Evolutionary conservation across 37 sponge, comb jelly and placozoan genomes (phyloP), one percentile per base, ranked within the genome.

Genomic region (Theonella swinhoei): DNA sequence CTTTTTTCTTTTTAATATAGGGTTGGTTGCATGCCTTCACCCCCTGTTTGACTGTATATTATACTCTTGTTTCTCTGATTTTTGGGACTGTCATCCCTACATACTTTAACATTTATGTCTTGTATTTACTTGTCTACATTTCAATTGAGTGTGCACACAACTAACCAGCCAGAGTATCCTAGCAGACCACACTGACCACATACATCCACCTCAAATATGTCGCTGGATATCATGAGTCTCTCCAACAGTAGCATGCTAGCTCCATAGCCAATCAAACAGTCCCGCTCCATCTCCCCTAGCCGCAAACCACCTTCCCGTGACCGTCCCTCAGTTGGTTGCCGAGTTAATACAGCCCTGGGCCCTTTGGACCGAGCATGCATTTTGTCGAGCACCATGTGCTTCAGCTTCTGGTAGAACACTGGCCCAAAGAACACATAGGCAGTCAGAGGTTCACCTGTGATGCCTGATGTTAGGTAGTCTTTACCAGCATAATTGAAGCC

Each of bases 371-470:
- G 77, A 0, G 99, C 99, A 72, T 99, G 99, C 94, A 99, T 99
- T 84, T 99, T 99, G 78, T 99, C 99, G 64, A 95, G 37, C 42
- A 99, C 99, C 99, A 99, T 99, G 81, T 99, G 99, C 86, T 99
- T 99, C 77, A 99, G 86, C 73, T 95, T 99, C 88, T 99, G 99
- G 80, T 99, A 99, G 90, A 96, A 99, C n/a, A 96, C 95, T 0
- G 97, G 97, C 0, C 99, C 99, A 86, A 89, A 93, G 92, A 95
- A 99, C 5, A 99, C 85, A 83, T 99, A 99, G 5, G 96, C 95
- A 43, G 76, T 75, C 70, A 99, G 66, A 33, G 95, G 92, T 71
- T 99, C 95, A 37, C 99, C 99, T 33, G 97, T 99, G 34, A 96
- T 92, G 0, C 99, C 99, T 4, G 99, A 99, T 0, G 99, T 99